Conservation (phyloP, 2,113 vertebrate species). For the Brachypteracias leptosomus region DNA sequence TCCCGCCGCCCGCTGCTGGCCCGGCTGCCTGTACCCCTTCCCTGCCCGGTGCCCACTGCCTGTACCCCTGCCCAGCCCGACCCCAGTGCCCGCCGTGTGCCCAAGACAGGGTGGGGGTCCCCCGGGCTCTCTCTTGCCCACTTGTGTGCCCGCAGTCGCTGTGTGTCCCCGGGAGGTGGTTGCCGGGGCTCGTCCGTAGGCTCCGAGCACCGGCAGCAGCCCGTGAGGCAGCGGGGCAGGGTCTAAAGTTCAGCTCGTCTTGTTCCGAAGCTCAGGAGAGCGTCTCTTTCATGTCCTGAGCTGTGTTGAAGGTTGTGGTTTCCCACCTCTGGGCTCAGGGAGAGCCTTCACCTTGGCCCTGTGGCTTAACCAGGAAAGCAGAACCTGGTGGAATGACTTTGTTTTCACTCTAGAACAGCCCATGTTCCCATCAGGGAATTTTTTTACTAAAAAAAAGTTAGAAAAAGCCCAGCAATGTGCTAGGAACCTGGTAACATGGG, state of each 20-base stretch:
- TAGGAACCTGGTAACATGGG: neutral
- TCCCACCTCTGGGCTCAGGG: neutral
- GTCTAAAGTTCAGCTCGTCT: rapidly evolving
- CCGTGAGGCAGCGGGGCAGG: neutral
- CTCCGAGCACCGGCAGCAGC: neutral
- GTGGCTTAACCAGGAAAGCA: rapidly evolving
- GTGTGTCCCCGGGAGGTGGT: too few species aligned
- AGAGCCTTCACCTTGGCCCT: neutral
- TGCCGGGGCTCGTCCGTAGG: neutral
- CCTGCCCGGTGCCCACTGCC: too few species aligned
- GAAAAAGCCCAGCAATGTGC: neutral
- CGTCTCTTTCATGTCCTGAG: rapidly evolving
- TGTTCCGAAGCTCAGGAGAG: rapidly evolving
- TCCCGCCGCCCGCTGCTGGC: too few species aligned
- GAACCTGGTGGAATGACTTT: rapidly evolving
- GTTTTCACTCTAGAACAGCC: rapidly evolving
- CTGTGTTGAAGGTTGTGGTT: rapidly evolving
- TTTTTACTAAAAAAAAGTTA: neutral
- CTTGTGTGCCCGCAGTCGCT: too few species aligned
- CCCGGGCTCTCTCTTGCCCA: too few species aligned
- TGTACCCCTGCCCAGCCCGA: too few species aligned
- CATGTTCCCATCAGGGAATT: rapidly evolving
- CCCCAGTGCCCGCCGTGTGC: too few species aligned
- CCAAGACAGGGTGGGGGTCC: too few species aligned
- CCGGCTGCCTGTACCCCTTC: too few species aligned